Percentiles rank a stretch among this genome's conserved stretches.
Evolutionary conservation across 2,888 invertebrate genomes (phyloP).

Genomic region (Melanotus villosus): DNA sequence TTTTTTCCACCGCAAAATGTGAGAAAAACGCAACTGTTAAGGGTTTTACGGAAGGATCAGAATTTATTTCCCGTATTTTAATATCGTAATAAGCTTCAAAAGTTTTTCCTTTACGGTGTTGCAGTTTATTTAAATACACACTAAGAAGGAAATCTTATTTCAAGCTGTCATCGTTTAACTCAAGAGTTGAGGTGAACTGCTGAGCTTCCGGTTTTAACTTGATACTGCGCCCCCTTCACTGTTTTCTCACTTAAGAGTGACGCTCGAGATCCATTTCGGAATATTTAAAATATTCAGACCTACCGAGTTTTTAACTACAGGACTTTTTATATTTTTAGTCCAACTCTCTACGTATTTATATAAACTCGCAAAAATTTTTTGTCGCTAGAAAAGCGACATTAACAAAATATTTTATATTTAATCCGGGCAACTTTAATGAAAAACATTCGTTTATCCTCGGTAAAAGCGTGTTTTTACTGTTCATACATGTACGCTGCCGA

Average conservation of each 20-base stretch:
- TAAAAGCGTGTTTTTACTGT: too few species aligned
- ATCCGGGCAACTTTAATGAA: too few species aligned
- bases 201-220: conserved; percentile 18
- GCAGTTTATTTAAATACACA: conserved; percentile 7
- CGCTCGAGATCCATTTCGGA: conserved; percentile 8
- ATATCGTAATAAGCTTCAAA: not conserved
- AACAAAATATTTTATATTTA: too few species aligned
- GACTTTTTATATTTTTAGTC: too few species aligned
- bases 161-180: conserved; percentile 13
- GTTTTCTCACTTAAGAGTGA: conserved; percentile 15
- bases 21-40: not conserved
- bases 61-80: not conserved
- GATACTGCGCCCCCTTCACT: conserved; percentile 1
- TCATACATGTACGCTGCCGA: too few species aligned
- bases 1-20: not conserved
- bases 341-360: too few species aligned
- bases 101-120: not conserved
- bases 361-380: too few species aligned
- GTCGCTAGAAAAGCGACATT: too few species aligned
- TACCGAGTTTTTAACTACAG: not conserved
- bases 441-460: too few species aligned
- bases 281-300: conserved; percentile 12
- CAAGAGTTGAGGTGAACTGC: not conserved
- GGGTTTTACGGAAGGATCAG: not conserved
- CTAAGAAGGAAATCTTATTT: not conserved